These are phyloP conservation scores for Stigmatopora nigra DNA, from an alignment of 2,113 vertebrate species.

Conservation along the genomic window DNA sequence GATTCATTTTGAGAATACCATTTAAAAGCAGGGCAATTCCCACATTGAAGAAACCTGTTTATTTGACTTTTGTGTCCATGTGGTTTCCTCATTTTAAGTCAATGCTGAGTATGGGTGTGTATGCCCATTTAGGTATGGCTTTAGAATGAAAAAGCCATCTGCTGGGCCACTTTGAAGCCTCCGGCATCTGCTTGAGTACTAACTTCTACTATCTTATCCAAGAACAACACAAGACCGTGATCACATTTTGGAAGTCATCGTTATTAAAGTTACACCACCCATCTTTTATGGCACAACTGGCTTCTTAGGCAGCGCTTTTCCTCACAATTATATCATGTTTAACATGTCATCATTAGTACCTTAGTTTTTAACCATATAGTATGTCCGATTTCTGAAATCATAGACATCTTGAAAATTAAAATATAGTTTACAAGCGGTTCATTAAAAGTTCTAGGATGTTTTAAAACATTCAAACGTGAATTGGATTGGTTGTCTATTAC, in stretches of 20 bases:
- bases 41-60: background rate
- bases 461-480: background rate
- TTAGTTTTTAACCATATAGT: too few relatives aligned
- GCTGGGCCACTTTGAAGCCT: slow-evolving; percentile 24
- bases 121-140: slow-evolving; percentile 31
- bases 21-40: background rate
- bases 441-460: background rate
- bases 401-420: background rate
- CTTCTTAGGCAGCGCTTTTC: slow-evolving; percentile 14
- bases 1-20: background rate
- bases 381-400: too few relatives aligned
- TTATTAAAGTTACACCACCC: slow-evolving; percentile 37
- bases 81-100: slow-evolving; percentile 56
- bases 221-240: slow-evolving; percentile 20
- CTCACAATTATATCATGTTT: too few relatives aligned
- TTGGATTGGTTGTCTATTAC: background rate
- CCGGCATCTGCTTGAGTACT: slow-evolving; percentile 47
- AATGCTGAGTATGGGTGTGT: slow-evolving; percentile 46
- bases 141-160: slow-evolving; percentile 60
- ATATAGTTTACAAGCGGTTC: background rate
- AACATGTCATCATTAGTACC: background rate
- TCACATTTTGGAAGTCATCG: slow-evolving; percentile 30
- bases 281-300: slow-evolving; percentile 32
- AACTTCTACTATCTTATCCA: slow-evolving; percentile 18
- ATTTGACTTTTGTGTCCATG: slow-evolving; percentile 29